A percentile compares a stretch with the other conserved stretches of the same genome.
Evolutionary conservation across 2,113 vertebrate species (phyloP).

Genomic region (Corynorhinus townsendii): DNA sequence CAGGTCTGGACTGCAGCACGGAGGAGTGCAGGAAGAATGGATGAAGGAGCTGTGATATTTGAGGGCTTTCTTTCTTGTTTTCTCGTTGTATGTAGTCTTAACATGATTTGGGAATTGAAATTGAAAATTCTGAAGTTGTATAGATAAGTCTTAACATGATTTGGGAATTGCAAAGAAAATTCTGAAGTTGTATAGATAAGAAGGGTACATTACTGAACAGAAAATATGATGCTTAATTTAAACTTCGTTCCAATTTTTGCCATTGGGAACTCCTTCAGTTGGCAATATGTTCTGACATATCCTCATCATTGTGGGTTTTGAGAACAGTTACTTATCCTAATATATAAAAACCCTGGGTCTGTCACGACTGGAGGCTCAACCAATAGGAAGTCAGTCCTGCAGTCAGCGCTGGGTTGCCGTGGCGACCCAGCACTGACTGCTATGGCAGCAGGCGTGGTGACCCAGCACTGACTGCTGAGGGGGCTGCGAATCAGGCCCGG

Average conservation of each 20-base stretch:
- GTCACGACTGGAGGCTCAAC: too few relatives aligned
- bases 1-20: background rate
- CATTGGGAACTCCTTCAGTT: background rate
- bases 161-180: background rate
- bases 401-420: too few relatives aligned
- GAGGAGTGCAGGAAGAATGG: background rate
- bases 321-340: background rate
- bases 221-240: background rate
- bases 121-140: background rate
- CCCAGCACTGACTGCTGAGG: too few relatives aligned
- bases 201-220: background rate
- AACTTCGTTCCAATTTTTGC: background rate
- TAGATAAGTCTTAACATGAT: background rate
- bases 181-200: background rate
- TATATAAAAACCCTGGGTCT: too few relatives aligned
- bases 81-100: background rate
- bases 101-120: background rate
- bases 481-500: too few relatives aligned
- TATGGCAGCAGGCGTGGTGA: too few relatives aligned
- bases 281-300: background rate
- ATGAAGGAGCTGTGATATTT: background rate
- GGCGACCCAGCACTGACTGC: too few relatives aligned
- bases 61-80: background rate
- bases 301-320: background rate
- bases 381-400: too few relatives aligned